Conservation (phyloP, 1,140 invertebrate species). For the Macrostomum lignano region DNA sequence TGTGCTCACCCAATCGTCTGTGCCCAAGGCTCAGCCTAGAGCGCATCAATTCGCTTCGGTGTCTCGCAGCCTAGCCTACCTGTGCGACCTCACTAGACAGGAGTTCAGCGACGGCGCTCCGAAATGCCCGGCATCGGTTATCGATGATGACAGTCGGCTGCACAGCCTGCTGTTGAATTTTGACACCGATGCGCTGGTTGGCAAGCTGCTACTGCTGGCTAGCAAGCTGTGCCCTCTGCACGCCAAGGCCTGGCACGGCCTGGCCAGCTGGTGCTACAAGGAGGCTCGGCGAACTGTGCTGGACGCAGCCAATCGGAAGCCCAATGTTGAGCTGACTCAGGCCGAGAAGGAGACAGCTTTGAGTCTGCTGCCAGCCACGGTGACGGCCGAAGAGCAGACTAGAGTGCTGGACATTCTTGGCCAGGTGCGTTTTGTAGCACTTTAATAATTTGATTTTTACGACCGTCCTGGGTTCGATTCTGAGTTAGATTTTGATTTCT, state of each 20-base stretch:
- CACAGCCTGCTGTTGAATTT: neutral
- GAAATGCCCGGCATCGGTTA: neutral
- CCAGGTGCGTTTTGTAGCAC: too few relatives aligned
- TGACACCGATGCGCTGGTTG: constrained; percentile 44
- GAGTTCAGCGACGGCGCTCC: neutral
- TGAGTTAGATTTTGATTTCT: too few relatives aligned
- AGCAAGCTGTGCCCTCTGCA: constrained; percentile 45
- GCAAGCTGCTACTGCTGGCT: constrained; percentile 47
- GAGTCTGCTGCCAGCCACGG: too few relatives aligned
- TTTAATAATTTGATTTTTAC: too few relatives aligned
- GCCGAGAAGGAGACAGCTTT: too few relatives aligned
- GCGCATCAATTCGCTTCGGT: neutral
- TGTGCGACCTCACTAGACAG: neutral
- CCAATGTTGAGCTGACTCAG: constrained; percentile 17
- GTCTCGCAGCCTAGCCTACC: neutral
- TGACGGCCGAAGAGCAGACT: too few relatives aligned
- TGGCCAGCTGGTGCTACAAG: constrained; percentile 39
- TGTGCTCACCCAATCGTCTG: too few relatives aligned
- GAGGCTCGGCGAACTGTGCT: too few relatives aligned
- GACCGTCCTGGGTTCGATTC: too few relatives aligned
- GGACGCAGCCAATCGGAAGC: constrained; percentile 46
- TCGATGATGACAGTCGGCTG: neutral
- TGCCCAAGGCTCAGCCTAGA: constrained; percentile 30
- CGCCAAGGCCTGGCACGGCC: constrained; percentile 48
- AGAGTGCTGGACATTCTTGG: too few relatives aligned